Conservation (phyloP, 2,113 vertebrate species). For the Tragelaphus buxtoni region DNA sequence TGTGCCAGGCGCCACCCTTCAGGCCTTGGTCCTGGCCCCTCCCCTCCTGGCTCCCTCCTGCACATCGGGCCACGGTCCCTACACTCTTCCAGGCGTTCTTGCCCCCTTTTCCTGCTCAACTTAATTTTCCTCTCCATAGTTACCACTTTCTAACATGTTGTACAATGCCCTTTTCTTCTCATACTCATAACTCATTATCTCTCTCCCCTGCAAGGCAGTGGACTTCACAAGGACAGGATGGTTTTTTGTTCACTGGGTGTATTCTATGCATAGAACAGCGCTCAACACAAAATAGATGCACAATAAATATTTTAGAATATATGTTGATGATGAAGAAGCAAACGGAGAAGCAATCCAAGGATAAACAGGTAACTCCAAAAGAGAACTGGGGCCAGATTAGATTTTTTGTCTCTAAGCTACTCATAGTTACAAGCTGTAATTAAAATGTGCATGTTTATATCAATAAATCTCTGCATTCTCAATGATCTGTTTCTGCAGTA, state of each 20-base stretch:
- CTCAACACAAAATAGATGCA: not conserved
- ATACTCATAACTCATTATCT: not conserved
- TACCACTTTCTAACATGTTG: not conserved
- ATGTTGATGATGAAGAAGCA: not conserved
- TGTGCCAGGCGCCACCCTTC: not conserved
- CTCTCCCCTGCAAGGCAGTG: not conserved
- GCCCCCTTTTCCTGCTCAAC: not conserved
- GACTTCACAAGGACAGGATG: not conserved
- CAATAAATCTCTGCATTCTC: constrained; percentile 27
- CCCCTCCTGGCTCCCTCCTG: not conserved
- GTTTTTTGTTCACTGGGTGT: not conserved
- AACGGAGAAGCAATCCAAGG: not conserved
- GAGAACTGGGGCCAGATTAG: not conserved
- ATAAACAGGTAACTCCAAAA: not conserved
- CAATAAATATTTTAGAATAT: not conserved
- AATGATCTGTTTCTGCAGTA: constrained; percentile 12
- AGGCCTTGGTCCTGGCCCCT: not conserved
- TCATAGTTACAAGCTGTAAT: constrained; percentile 35
- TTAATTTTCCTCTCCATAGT: not conserved
- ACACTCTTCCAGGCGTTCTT: not conserved
- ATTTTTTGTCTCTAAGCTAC: not conserved
- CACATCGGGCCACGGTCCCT: rapidly evolving
- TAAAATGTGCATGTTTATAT: not conserved
- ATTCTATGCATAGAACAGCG: not conserved
- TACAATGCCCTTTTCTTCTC: not conserved